Evolutionary conservation across 2,113 vertebrate genomes (phyloP).

Genomic region (Phoxinus phoxinus): DNA sequence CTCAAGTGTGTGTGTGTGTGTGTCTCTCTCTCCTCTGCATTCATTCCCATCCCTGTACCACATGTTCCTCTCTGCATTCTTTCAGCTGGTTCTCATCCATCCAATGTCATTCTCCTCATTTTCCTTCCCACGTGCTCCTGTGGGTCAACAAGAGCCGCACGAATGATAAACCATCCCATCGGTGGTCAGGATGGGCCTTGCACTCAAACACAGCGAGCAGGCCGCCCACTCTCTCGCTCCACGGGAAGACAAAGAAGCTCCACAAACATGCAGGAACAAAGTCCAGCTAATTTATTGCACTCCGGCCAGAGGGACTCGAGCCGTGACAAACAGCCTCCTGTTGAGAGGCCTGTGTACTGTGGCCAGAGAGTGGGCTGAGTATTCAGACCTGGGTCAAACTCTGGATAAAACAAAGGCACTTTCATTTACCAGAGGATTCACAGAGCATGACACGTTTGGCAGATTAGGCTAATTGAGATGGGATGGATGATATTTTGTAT

Average conservation of each 20-base stretch:
- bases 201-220: constrained; percentile 48
- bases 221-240: constrained; percentile 11
- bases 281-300: constrained; percentile 74
- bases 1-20: neutral
- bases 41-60: constrained; percentile 46
- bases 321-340: constrained; percentile 58
- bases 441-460: constrained; percentile 34
- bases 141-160: constrained; percentile 56
- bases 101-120: constrained; percentile 42
- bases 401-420: constrained; percentile 43
- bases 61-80: constrained; percentile 62
- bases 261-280: constrained; percentile 70
- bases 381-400: constrained; percentile 49
- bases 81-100: constrained; percentile 54
- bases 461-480: constrained; percentile 54
- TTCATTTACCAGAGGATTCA: constrained; percentile 48
- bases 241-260: constrained; percentile 32
- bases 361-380: constrained; percentile 52
- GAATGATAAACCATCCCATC: constrained; percentile 57
- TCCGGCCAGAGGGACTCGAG: constrained; percentile 40
- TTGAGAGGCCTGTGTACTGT: constrained; percentile 43
- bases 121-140: constrained; percentile 48
- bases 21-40: neutral
- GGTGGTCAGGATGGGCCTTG: constrained; percentile 56
- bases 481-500: constrained; percentile 43